Evolutionary conservation across 2,113 vertebrate genomes (phyloP).

Genomic region (Gulo gulo): DNA sequence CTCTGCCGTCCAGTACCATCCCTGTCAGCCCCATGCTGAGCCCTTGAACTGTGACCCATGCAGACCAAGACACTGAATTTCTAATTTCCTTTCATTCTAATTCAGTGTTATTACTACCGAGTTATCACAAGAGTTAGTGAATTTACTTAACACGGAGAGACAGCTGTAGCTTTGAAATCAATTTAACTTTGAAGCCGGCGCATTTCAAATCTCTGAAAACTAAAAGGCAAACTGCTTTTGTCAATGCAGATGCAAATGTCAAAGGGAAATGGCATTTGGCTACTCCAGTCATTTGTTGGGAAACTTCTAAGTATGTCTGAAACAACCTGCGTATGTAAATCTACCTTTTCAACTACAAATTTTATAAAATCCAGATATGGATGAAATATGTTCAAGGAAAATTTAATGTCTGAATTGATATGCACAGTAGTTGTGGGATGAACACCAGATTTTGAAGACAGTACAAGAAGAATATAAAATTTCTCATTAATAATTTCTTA

Average conservation of each 20-base stretch:
- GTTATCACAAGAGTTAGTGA: neutral
- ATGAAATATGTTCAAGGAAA: neutral
- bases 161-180: neutral
- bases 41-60: neutral
- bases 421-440: neutral
- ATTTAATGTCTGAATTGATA: neutral
- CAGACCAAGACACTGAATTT: neutral
- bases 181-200: constrained; percentile 26
- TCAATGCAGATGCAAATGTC: neutral
- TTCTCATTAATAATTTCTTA: neutral
- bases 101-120: neutral
- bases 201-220: neutral
- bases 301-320: neutral
- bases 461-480: neutral
- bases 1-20: neutral
- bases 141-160: neutral
- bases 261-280: neutral
- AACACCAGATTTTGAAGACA: neutral
- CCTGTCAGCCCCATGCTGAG: neutral
- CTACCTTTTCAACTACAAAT: neutral
- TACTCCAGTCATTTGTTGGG: neutral
- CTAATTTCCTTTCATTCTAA: neutral
- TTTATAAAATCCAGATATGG: constrained; percentile 11
- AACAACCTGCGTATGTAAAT: neutral
- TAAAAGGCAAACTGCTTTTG: neutral